Percentiles rank a stretch among this genome's conserved stretches.
Conservation (phyloP, 35 echinoderm and acorn worm species). For the Holothuria glaberrima region DNA sequence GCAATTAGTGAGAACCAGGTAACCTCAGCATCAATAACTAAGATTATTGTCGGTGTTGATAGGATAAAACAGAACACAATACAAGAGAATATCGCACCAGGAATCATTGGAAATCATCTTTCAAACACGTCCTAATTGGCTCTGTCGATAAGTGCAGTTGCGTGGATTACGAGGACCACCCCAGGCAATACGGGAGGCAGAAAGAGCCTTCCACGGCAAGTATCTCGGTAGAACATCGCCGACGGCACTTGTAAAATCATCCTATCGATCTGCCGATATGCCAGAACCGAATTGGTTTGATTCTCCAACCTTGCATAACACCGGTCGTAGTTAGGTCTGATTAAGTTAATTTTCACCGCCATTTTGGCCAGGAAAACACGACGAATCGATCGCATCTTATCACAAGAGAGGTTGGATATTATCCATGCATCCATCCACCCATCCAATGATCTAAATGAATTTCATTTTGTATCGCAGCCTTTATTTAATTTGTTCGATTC, state of each 20-base stretch:
- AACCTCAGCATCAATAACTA: too few relatives aligned
- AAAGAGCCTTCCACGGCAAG: neutral
- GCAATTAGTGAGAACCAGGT: too few relatives aligned
- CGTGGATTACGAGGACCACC: neutral
- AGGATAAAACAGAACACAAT: neutral
- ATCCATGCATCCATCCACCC: neutral
- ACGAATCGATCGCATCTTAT: neutral
- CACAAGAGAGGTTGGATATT: neutral
- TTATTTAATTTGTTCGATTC: conserved; percentile 6
- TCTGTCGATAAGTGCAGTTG: neutral
- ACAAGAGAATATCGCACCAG: neutral
- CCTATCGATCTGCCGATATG: neutral
- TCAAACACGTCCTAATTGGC: neutral
- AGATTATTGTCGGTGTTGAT: too few relatives aligned
- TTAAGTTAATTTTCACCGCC: conserved; percentile 21
- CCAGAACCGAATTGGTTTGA: neutral
- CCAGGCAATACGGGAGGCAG: neutral
- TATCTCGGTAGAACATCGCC: neutral
- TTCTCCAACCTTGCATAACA: conserved; percentile 1
- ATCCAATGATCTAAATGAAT: conserved; percentile 24
- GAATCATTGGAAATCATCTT: neutral
- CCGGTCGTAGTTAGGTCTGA: conserved; percentile 1
- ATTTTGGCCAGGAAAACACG: neutral
- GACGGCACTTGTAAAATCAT: conserved; percentile 13
- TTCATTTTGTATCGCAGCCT: conserved; percentile 9